Percentiles rank a stretch among this genome's conserved stretches.
These are phyloP conservation scores for Philopedon plagiatum DNA, from an alignment of 2,888 invertebrate species.

Conservation along the genomic window DNA sequence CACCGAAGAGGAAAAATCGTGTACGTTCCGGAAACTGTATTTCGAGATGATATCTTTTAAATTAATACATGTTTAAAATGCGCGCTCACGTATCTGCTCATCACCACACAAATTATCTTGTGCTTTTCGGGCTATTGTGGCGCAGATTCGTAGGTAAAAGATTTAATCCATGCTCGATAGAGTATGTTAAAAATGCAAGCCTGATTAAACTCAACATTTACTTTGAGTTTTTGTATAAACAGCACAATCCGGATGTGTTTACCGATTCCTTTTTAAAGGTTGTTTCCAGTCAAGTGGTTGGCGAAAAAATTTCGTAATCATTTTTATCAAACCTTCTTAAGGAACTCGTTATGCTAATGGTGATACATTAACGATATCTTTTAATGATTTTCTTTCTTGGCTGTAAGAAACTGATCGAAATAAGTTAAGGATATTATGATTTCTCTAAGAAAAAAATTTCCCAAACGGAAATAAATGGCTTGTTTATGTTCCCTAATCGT, in stretches of 20 bases:
- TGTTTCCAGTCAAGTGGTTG: too few species aligned
- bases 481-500: too few species aligned
- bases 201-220: conserved; percentile 38
- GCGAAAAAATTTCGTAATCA: too few species aligned
- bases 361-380: too few species aligned
- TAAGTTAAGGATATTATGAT: too few species aligned
- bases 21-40: conserved; percentile 48
- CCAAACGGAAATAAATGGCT: too few species aligned
- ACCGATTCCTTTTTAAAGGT: background rate
- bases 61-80: conserved; percentile 64
- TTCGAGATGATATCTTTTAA: conserved; percentile 60
- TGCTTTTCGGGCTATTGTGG: conserved; percentile 56
- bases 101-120: conserved; percentile 55
- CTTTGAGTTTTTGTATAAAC: conserved; percentile 14
- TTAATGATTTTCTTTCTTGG: too few species aligned
- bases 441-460: too few species aligned
- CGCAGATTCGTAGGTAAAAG: conserved; percentile 48
- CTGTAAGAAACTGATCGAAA: too few species aligned
- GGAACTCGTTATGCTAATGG: too few species aligned
- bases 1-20: conserved; percentile 39
- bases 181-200: conserved; percentile 31
- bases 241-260: background rate
- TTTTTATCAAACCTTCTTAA: too few species aligned
- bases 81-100: conserved; percentile 61
- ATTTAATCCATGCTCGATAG: conserved; percentile 31